Percentiles rank a stretch among this genome's conserved stretches.
These are phyloP conservation scores for Musca domestica DNA, from an alignment of 1,140 invertebrate species.

Conservation along the genomic window DNA sequence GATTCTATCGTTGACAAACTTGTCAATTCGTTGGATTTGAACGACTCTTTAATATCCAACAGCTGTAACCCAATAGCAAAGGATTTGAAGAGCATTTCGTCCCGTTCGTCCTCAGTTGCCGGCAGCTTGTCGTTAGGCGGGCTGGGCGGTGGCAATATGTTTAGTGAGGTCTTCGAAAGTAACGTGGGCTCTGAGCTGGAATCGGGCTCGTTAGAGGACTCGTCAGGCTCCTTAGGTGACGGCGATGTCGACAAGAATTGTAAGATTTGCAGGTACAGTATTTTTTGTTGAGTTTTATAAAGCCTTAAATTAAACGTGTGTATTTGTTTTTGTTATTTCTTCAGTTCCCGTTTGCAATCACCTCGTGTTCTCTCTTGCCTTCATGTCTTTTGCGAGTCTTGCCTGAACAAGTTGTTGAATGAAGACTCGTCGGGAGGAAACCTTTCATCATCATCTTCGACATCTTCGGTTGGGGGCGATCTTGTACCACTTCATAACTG, in stretches of 20 bases:
- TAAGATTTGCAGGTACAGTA: constrained; percentile 47
- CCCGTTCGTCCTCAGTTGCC: constrained; percentile 24
- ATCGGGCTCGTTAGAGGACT: constrained; percentile 41
- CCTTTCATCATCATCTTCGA: constrained; percentile 47
- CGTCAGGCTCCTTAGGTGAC: constrained; percentile 27
- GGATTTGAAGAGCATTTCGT: constrained; percentile 23
- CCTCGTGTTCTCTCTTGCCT: constrained; percentile 87
- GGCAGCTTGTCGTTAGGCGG: constrained; percentile 3
- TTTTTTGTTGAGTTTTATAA: neutral
- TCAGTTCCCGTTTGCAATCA: constrained; percentile 63
- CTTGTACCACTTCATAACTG: constrained; percentile 7
- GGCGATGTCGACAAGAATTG: constrained; percentile 47
- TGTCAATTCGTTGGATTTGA: constrained; percentile 16
- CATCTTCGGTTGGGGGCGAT: constrained; percentile 44
- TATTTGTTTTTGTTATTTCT: constrained; percentile 5
- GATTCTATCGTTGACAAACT: constrained; percentile 26
- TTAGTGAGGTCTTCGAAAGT: constrained; percentile 29
- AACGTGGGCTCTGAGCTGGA: constrained; percentile 38
- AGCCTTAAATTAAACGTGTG: neutral
- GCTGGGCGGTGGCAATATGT: constrained; percentile 23
- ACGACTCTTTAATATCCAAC: neutral
- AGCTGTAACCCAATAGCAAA: constrained; percentile 6
- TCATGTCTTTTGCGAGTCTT: constrained; percentile 89
- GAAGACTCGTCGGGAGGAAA: constrained; percentile 62
- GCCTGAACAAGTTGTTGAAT: constrained; percentile 75